These are phyloP conservation scores for Bombylius discolor DNA, from an alignment of 2,888 invertebrate genomes.

Conservation along the genomic window DNA sequence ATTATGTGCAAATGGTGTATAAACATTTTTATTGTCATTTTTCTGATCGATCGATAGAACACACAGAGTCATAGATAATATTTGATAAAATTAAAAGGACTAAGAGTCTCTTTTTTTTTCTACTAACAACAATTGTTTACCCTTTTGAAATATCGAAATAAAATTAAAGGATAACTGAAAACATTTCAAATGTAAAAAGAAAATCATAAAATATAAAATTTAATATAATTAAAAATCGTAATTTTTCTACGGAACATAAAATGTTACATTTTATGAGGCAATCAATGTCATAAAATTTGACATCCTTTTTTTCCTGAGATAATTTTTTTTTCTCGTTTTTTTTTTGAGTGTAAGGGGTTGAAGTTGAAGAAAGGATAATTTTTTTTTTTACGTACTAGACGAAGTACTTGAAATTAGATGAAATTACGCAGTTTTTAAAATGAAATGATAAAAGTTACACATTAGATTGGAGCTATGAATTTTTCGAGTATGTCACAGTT, in stretches of 20 bases:
- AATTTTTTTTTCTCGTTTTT: background rate
- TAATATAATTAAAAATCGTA: constrained; percentile 7
- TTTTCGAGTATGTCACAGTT: too few relatives aligned
- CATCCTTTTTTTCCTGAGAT: background rate
- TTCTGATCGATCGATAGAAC: too few relatives aligned
- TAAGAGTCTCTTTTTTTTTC: too few relatives aligned
- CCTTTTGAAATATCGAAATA: constrained; percentile 3
- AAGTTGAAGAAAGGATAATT: background rate
- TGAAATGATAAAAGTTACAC: too few relatives aligned
- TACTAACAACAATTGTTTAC: background rate
- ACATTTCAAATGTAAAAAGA: background rate
- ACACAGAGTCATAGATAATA: too few relatives aligned
- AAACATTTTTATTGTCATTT: too few relatives aligned
- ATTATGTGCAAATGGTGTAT: too few relatives aligned
- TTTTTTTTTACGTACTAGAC: too few relatives aligned
- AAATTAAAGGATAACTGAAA: background rate
- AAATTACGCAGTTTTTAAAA: too few relatives aligned
- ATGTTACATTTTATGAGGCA: constrained; percentile 10
- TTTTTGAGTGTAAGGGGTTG: background rate
- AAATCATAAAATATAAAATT: background rate
- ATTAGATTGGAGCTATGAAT: too few relatives aligned
- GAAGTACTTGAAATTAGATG: too few relatives aligned
- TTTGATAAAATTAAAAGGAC: too few relatives aligned
- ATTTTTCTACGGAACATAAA: constrained; percentile 11
- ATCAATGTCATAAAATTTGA: background rate